Evolutionary conservation across 2,888 invertebrate species (phyloP), one percentile per base, ranked within the genome.

Genomic region (Altica lythri): DNA sequence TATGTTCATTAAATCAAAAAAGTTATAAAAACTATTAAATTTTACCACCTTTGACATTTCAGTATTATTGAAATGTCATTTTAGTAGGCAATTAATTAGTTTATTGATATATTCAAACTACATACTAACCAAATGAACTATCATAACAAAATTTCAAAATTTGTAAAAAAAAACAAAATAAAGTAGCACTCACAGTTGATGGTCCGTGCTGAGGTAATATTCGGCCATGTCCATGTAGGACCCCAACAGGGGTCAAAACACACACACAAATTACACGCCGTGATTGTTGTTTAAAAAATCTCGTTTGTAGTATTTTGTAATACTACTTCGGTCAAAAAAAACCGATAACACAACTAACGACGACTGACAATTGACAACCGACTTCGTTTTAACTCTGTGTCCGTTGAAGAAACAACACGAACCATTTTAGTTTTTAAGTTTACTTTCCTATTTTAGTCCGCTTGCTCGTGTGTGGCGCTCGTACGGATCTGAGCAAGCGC

Each of bases 141-240:
- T n/a, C n/a, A n/a, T n/a, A n/a, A n/a, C n/a, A n/a, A n/a, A n/a
- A n/a, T n/a, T n/a, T n/a, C n/a, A n/a, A n/a, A n/a, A n/a, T n/a
- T n/a, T n/a, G n/a, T n/a, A n/a, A n/a, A n/a, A n/a, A n/a, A n/a
- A n/a, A n/a, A n/a, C n/a, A n/a, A n/a, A n/a, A n/a, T n/a, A 19
- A 45, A n/a, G 22, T 18, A 13, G n/a, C 10, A 55, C 55, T 55
- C 47, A 55, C 55, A 55, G 46, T 50, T 71, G 69, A 43, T 64
- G 55, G 34, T 66, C 57, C 59, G 62, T 62, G 49, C 63, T 63
- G 43, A 63, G 63, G 59, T 69, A 72, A 59, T 68, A 71, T 55
- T 68, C 68, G 63, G 71, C 72, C 74, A 74, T 74, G 72, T 72
- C 74, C 72, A 62, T 60, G 51, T 62, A 62, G 66, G 61, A 69